Evolutionary conservation across 2,888 invertebrate genomes (phyloP), one percentile per base, ranked within the genome.

Genomic region (Calameuta idolon): DNA sequence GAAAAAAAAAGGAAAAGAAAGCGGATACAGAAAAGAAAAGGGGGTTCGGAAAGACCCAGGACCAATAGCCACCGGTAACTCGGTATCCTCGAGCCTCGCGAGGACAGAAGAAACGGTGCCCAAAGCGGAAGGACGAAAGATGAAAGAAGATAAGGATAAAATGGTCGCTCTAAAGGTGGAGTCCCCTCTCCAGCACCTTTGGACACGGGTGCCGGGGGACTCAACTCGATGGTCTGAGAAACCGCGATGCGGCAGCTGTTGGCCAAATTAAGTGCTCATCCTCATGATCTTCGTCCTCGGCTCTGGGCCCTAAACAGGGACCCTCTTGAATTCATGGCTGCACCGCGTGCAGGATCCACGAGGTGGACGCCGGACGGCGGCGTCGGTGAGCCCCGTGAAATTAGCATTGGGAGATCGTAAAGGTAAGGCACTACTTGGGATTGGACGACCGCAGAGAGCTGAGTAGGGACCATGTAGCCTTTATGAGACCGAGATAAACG

Each of bases 201-300:
- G 23, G 73, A 73, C 76, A 77, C 35, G 81, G 81, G 79, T 76
- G 80, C 80, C 79, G 79, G 80, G 77, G 80, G 79, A 81, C 79
- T 34, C 34, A 81, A 84, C 73, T 73, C 15, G 40, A 40, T 40
- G 40, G 40, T 15, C 40, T 40, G 40, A 40, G 40, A 40, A 40
- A 40, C 40, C 78, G 78, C 82, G 87, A 85, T 86, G 89, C 89
- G 89, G 91, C 91, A 91, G 91, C 91, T 91, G 91, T 90, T 90
- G 90, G 90, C 89, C 90, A 91, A 91, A 91, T 91, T 91, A 90
- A 91, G 91, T 90, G 91, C 91, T 91, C 91, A 91, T 90, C 91
- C 91, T 90, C 90, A 90, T 90, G 90, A 91, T 91, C 91, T 89
- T 90, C 90, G 40, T 40, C 40, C 5, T 40, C 40, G 40, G 15